These are phyloP conservation scores for Eupsilia transversa DNA, from an alignment of 2,888 invertebrate genomes.

Conservation along the genomic window DNA sequence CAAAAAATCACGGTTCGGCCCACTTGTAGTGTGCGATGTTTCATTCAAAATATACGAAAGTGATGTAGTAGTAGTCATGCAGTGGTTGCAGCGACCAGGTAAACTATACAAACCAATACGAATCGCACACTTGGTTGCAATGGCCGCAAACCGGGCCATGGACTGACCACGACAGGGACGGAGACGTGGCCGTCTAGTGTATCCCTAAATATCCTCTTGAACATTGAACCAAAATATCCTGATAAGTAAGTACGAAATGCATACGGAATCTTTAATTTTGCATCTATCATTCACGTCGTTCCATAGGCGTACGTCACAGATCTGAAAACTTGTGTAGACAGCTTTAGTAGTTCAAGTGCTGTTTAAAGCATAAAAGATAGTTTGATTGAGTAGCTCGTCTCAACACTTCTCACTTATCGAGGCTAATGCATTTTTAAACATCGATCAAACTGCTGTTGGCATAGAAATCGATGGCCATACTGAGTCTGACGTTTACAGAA, in stretches of 20 bases:
- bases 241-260: neutral
- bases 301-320: neutral
- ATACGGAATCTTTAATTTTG: neutral
- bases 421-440: slow-evolving; percentile 56
- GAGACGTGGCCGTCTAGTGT: too few relatives aligned
- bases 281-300: neutral
- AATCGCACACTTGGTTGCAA: too few relatives aligned
- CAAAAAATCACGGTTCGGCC: too few relatives aligned
- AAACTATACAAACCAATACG: too few relatives aligned
- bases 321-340: neutral
- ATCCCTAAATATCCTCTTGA: neutral
- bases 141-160: too few relatives aligned
- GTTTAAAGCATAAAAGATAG: slow-evolving; percentile 45
- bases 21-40: too few relatives aligned
- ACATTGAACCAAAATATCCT: neutral
- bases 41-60: too few relatives aligned
- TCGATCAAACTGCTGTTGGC: slow-evolving; percentile 50
- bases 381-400: slow-evolving; percentile 46
- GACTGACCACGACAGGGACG: too few relatives aligned
- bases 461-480: slow-evolving; percentile 3
- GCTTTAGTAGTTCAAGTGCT: slow-evolving; percentile 16
- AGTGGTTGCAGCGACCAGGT: too few relatives aligned
- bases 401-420: slow-evolving; percentile 38
- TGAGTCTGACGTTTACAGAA: slow-evolving; percentile 15
- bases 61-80: neutral